Base-by-base conservation (phyloP, 1,140 invertebrate genomes). In the Himalopsyche phryganea region DNA sequence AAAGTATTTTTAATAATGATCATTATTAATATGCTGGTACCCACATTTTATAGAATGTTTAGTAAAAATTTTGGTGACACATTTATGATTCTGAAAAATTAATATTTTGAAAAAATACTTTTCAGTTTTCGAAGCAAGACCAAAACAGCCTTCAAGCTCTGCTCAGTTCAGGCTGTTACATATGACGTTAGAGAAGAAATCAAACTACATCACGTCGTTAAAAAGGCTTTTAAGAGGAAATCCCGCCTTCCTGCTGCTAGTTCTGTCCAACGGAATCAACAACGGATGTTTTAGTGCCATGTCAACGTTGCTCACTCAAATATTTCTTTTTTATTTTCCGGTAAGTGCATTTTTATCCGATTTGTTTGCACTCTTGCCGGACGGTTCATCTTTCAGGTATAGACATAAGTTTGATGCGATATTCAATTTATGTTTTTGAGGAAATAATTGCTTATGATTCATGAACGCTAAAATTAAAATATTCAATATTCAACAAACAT, bases 41-140 rank as follows among this genome's bases (percentile, higher is more conserved):
- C n/a, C n/a, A n/a, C n/a, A n/a, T n/a, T n/a, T n/a, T n/a, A n/a
- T n/a, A n/a, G n/a, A n/a, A n/a, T n/a, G n/a, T n/a, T n/a, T n/a
- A n/a, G n/a, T n/a, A n/a, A n/a, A n/a, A n/a, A n/a, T n/a, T n/a
- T n/a, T n/a, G n/a, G n/a, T n/a, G n/a, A n/a, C n/a, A n/a, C n/a
- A n/a, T n/a, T n/a, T n/a, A n/a, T n/a, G n/a, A n/a, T n/a, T n/a
- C n/a, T n/a, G n/a, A n/a, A n/a, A n/a, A n/a, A n/a, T n/a, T n/a
- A n/a, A n/a, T n/a, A n/a, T n/a, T n/a, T n/a, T n/a, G n/a, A n/a
- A n/a, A n/a, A n/a, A n/a, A n/a, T n/a, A n/a, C 10, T 56, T 19
- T 45, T 66, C 18, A 83, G 83, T 84, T 62, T 87, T 87, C 67
- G 70, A 78, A 57, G 76, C 81, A 23, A 71, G 71, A 55, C 85